Base-by-base conservation (phyloP, 2,113 vertebrate genomes). In the Melanerpes aurifrons region DNA sequence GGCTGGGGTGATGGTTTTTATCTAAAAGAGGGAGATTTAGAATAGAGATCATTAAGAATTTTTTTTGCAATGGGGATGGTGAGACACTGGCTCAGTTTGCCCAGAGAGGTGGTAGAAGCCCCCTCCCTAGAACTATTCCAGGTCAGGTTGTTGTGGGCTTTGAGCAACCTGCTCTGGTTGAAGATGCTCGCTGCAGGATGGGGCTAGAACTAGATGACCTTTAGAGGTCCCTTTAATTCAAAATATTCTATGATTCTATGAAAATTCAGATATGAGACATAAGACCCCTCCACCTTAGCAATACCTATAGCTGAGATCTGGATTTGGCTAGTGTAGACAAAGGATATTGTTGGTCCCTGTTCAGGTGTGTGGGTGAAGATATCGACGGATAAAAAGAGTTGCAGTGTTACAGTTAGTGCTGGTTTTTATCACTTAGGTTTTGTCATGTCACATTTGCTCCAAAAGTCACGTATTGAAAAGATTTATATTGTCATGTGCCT, bases 231-330 rank as follows among this genome's bases (percentile, higher is more conserved):
- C 11, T 54, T 61, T 1, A 87, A 35, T 5, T 20, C 40, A 28
- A 72, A 54, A 6, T 32, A 10, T 40, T 48, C 29, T 61, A 31
- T 35, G 32, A 53, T 35, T 71, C 15, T 59, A 21, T 61, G 6
- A 26, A 77, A 72, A 90, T 45, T 5, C 62, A 61, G 31, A 8
- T 12, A 5, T 0, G 0, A 54, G 15, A 25, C 0, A 0, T 1
- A 6, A 90, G 28, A 31, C 5, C 17, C 6, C 40, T 9, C 7
- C 10, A 25, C 12, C 47, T 70, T 0, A 56, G 19, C 29, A 53
- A 15, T 2, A 26, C 6, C 45, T 37, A 26, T 3, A 10, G 43
- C 9, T 5, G 1, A 43, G 43, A 18, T 7, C 16, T 84, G 74
- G 70, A 29, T 75, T 32, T 47, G 47, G 45, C 16, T 68, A 4